These are phyloP conservation scores for Atractosteus spatula DNA, from an alignment of 2,113 vertebrate species.

Conservation along the genomic window DNA sequence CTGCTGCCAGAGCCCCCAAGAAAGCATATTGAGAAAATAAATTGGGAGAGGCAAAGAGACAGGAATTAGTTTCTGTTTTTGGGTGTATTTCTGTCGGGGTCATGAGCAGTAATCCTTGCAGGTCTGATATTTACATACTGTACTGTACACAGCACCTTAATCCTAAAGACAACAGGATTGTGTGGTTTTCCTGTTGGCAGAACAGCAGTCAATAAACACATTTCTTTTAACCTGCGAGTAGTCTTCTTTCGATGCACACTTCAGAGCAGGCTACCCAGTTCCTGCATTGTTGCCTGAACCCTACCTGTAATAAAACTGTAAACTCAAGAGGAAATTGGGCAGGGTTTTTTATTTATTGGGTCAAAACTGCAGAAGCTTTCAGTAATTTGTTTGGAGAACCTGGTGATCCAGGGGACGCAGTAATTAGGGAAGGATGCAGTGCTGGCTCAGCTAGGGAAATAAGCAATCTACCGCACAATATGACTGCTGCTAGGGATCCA, in stretches of 20 bases:
- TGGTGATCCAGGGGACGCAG: slow-evolving; percentile 25
- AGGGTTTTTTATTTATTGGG: background rate
- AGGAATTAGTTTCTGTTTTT: background rate
- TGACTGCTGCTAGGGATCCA: slow-evolving; percentile 35
- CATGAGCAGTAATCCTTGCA: background rate
- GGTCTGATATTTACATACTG: background rate
- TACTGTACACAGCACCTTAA: background rate
- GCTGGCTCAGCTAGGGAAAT: slow-evolving; percentile 54
- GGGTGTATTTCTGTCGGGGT: background rate
- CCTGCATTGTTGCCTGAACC: background rate
- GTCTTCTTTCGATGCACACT: slow-evolving; percentile 16
- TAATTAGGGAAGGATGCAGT: slow-evolving; percentile 48
- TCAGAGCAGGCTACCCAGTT: background rate
- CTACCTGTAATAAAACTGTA: background rate
- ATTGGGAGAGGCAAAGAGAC: slow-evolving; percentile 3
- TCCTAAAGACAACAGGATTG: slow-evolving; percentile 5
- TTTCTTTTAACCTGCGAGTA: slow-evolving; percentile 7
- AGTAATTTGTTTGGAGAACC: slow-evolving; percentile 8
- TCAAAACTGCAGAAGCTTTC: background rate
- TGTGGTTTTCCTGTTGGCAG: background rate
- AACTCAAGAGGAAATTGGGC: background rate
- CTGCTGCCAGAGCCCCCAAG: background rate
- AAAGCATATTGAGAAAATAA: slow-evolving; percentile 4
- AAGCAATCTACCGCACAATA: slow-evolving; percentile 53
- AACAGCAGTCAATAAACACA: background rate